These are phyloP conservation scores for Archivesica marissinica DNA, from an alignment of 1,140 invertebrate species.

Conservation along the genomic window DNA sequence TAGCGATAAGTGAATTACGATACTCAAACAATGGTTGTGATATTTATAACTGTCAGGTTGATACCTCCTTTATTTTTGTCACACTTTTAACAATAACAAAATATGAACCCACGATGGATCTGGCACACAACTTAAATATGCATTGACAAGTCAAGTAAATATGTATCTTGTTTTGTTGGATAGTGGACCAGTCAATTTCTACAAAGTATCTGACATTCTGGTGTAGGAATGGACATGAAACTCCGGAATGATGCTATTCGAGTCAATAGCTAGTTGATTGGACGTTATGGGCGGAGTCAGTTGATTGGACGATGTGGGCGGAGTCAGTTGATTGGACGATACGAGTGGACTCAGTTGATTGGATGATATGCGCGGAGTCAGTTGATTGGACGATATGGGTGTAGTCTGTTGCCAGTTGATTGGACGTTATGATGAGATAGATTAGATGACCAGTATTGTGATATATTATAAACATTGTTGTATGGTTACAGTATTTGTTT, in stretches of 20 bases:
- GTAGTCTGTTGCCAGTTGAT: neutral
- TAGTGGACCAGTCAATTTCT: neutral
- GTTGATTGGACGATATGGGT: neutral
- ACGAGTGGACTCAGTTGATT: too few relatives aligned
- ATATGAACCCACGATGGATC: neutral
- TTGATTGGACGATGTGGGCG: too few relatives aligned
- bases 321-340: too few relatives aligned
- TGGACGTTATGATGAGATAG: neutral
- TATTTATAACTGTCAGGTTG: conserved; percentile 23
- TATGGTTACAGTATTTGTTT: conserved; percentile 15
- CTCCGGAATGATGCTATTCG: neutral
- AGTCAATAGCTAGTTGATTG: too few relatives aligned
- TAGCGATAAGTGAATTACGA: neutral
- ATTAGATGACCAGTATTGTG: conserved; percentile 13
- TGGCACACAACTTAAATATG: neutral
- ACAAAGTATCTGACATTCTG: neutral
- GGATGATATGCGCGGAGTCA: neutral
- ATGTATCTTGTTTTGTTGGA: neutral
- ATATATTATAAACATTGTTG: conserved; percentile 19
- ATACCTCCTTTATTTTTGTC: neutral
- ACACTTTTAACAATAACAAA: neutral
- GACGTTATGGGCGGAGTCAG: too few relatives aligned
- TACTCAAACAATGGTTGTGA: conserved; percentile 17
- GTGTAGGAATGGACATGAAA: neutral
- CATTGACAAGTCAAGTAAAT: neutral